Conservation (phyloP, 2,113 vertebrate species). For the Leptosomus discolor region DNA sequence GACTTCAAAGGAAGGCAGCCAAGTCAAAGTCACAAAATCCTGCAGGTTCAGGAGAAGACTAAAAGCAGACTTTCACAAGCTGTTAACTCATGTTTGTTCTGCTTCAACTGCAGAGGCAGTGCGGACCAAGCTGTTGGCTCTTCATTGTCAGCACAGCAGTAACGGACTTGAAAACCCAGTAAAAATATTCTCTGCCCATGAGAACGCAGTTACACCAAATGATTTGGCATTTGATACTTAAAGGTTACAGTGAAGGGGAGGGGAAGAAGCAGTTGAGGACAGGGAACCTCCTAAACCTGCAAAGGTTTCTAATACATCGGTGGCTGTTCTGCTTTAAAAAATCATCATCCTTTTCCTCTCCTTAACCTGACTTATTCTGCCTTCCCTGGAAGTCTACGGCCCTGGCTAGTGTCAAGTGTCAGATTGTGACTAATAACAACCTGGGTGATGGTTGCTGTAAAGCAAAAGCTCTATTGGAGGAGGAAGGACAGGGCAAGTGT, state of each 20-base stretch:
- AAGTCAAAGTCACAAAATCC: not conserved
- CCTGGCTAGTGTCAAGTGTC: not conserved
- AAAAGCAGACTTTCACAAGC: not conserved
- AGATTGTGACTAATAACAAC: not conserved
- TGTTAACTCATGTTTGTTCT: not conserved
- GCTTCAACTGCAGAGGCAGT: not conserved
- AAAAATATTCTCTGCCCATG: not conserved
- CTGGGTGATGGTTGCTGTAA: not conserved
- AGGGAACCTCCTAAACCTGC: not conserved
- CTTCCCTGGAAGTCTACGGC: not conserved
- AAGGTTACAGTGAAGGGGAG: not conserved
- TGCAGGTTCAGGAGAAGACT: not conserved
- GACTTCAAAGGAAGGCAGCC: not conserved
- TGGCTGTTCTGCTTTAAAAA: not conserved
- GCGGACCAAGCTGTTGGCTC: not conserved
- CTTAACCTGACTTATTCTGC: not conserved
- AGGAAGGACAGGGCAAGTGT: not conserved
- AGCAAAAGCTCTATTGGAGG: not conserved
- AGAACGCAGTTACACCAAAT: not conserved
- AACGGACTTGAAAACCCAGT: not conserved
- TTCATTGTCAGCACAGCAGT: not conserved
- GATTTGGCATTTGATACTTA: not conserved
- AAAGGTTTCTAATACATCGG: not conserved
- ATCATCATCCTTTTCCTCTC: not conserved
- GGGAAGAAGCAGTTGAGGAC: not conserved